Evolutionary conservation across 2,797 vertebrate species (phyloP).

Genomic region (Labeo calbasu): DNA sequence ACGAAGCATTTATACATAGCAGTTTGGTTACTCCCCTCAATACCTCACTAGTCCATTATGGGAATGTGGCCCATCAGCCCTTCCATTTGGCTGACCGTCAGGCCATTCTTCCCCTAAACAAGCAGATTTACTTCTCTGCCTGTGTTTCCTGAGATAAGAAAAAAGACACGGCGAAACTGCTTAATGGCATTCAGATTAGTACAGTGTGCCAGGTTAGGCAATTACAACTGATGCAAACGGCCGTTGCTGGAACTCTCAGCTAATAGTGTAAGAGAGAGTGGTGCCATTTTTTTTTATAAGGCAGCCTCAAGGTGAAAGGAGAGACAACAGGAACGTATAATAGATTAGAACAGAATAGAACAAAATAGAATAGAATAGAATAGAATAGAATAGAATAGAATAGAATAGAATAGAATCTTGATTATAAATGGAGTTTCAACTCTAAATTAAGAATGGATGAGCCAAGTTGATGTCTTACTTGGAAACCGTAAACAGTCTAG

Average conservation of each 20-base stretch:
- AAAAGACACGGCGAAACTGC: background rate
- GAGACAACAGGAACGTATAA: background rate
- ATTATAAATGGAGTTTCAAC: background rate
- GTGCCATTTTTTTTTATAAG: background rate
- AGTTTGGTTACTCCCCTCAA: background rate
- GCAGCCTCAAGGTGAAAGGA: background rate
- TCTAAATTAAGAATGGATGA: background rate
- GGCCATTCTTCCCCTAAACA: constrained; percentile 26
- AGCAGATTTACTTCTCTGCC: constrained; percentile 17
- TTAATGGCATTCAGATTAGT: constrained; percentile 16
- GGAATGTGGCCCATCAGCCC: constrained; percentile 20
- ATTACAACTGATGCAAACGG: constrained; percentile 15
- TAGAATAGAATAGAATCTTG: background rate
- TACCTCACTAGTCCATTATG: constrained; percentile 24
- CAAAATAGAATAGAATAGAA: background rate
- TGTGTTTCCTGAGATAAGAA: constrained; percentile 40
- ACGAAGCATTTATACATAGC: background rate
- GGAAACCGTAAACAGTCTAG: background rate
- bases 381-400: constrained; percentile 2
- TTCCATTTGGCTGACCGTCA: constrained; percentile 20
- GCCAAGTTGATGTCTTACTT: background rate
- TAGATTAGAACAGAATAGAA: background rate
- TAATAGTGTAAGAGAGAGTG: background rate
- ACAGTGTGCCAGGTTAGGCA: background rate
- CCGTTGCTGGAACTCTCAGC: background rate